These are phyloP conservation scores for Tinea semifulvella DNA, from an alignment of 2,888 invertebrate species.

Conservation along the genomic window DNA sequence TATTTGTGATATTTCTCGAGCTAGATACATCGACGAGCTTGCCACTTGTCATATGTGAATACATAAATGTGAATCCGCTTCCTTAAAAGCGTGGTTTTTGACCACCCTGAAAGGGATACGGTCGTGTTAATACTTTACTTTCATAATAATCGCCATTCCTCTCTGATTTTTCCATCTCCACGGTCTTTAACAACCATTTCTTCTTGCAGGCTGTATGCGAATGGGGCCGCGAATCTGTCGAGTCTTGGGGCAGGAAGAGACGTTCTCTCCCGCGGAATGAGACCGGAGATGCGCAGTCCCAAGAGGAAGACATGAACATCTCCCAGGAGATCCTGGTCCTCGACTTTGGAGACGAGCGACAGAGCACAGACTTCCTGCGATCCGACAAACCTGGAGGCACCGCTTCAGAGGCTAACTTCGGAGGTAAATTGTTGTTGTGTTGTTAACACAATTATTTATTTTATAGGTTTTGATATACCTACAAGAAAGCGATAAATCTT, in stretches of 20 bases:
- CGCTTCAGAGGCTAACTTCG: slow-evolving; percentile 72
- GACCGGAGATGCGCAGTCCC: slow-evolving; percentile 69
- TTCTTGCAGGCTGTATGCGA: slow-evolving; percentile 83
- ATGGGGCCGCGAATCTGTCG: slow-evolving; percentile 89
- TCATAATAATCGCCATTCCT: too few species aligned
- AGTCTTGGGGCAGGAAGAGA: slow-evolving; percentile 91
- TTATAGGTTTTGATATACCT: not conserved
- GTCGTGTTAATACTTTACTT: too few species aligned
- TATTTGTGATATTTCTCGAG: too few species aligned
- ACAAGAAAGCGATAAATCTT: not conserved
- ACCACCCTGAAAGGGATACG: too few species aligned
- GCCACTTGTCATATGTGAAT: too few species aligned
- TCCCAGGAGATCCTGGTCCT: slow-evolving; percentile 93
- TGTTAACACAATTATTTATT: not conserved
- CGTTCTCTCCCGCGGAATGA: slow-evolving; percentile 72
- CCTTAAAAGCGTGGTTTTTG: too few species aligned
- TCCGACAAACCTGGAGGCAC: slow-evolving; percentile 74
- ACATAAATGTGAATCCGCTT: too few species aligned
- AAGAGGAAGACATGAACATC: slow-evolving; percentile 88
- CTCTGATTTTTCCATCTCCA: too few species aligned
- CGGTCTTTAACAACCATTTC: not conserved
- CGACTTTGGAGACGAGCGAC: slow-evolving; percentile 91
- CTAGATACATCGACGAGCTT: too few species aligned
- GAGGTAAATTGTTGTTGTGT: slow-evolving; percentile 60
- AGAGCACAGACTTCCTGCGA: slow-evolving; percentile 80